Base-by-base conservation (phyloP, 2,797 vertebrate species). In the Argya squamiceps region DNA sequence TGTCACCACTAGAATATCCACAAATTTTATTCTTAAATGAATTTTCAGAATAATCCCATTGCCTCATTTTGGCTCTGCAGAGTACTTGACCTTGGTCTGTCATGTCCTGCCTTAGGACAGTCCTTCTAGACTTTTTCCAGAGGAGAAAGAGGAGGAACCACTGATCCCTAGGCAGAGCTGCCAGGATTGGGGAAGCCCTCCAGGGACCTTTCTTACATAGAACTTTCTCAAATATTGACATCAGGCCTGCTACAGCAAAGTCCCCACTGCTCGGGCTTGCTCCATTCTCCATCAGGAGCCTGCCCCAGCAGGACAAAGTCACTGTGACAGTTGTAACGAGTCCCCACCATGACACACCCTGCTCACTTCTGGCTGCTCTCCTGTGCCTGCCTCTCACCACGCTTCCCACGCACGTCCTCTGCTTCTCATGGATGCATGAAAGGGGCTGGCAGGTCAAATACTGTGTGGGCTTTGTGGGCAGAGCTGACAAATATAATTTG, bases 21-120 rank as follows among this genome's bases (percentile, higher is more conserved):
- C 60, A 95, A 76, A n/a, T 94, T 93, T 55, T 75, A 52, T 85
- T 93, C 84, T 91, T 85, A 84, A 95, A 91, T 39, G 73, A 93
- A 86, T 93, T 95, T 96, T 92, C 41, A 78, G 55, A 94, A 96
- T 86, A 96, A 96, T 92, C 83, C 74, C 74, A 69, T 73, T 81
- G 85, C 59, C 47, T 96, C 32, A 34, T 93, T 88, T 92, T 93
- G 79, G 36, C 50, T 94, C 50, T 88, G 58, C 79, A 78, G 68
- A 92, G 59, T 77, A 84, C 82, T 96, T 92, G 92, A 95, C 95
- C 95, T 94, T 95, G 79, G 47, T 94, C 56, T 83, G 77, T 95
- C 91, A 80, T 93, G 92, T 83, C 34, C 26, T 78, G 63, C 63
- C 41, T 78, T n/a, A 65, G 71, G 70, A 84, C 13, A 17, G 64